Evolutionary conservation across 2,888 invertebrate genomes (phyloP).

Genomic region (Sericinus montela): DNA sequence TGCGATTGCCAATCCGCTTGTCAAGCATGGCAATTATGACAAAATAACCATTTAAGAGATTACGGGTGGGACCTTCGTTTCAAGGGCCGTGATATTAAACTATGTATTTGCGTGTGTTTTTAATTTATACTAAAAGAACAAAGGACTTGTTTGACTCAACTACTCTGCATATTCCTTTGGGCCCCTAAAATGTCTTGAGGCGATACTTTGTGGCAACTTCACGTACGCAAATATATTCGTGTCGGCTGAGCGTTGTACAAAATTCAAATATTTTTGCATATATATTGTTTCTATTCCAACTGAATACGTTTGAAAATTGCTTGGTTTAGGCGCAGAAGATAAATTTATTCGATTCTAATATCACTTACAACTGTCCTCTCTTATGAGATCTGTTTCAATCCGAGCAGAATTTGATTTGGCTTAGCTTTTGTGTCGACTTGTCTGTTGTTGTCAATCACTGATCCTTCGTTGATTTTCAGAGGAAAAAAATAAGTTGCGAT

Average conservation of each 20-base stretch:
- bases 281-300: conserved; percentile 12
- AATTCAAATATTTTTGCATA: conserved; percentile 17
- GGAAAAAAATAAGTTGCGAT: not conserved
- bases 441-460: conserved; percentile 1
- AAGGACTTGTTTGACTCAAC: conserved; percentile 1
- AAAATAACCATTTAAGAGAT: no score
- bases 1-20: no score
- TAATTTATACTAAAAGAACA: conserved; percentile 11
- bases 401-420: conserved; percentile 5
- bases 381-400: conserved; percentile 7
- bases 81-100: no score
- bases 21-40: no score
- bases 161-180: conserved; percentile 8
- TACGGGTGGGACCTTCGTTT: no score
- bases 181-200: conserved; percentile 15
- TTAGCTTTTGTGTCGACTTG: not conserved
- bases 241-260: conserved; percentile 11
- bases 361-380: conserved; percentile 5
- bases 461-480: not conserved
- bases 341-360: not conserved
- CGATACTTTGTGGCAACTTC: conserved; percentile 16
- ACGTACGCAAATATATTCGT: conserved; percentile 8
- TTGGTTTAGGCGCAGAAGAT: not conserved
- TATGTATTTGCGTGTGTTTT: conserved; percentile 3
- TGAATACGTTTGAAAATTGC: conserved; percentile 14